Evolutionary conservation across 2,888 invertebrate species (phyloP), one percentile per base, ranked within the genome.

Genomic region (Caenorhabditis panamensis): DNA sequence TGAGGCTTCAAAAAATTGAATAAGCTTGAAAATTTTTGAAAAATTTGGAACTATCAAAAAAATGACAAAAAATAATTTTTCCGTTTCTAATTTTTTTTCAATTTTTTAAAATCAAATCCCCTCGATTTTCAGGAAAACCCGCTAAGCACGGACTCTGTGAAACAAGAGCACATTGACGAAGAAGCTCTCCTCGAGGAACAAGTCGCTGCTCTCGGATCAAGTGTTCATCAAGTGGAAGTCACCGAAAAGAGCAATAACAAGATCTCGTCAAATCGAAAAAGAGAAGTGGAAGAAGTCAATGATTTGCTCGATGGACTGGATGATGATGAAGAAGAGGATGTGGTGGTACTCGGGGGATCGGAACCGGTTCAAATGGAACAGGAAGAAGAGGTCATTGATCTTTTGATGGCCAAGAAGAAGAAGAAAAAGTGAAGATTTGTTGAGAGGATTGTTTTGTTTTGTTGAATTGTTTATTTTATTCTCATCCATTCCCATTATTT

Each of bases 301-400:
- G 82, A 80, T 59, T 51, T 86, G 11, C 67, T 86, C 22, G 84
- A 83, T 20, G 84, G 83, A 11, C 53, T 86, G 5, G 83, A 80
- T 11, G 82, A 79, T 44, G 73, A 69, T n/a, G 82, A 76, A 26
- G 84, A 86, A 44, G 69, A 82, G 59, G 82, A 84, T 20, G 51
- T 59, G n/a, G 66, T 71, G 49, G 47, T 68, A 13, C 63, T 53
- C 13, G 49, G 51, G 9, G 54, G 61, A 24, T 16, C 62, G 4
- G 44, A 47, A 37, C 13, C n/a, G 20, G 53, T 44, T 8, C 41
- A 53, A 41, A 51, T 66, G 41, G 2, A 26, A 26, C 5, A 18
- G 47, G 51, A 76, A 62, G 67, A 62, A 31, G 51, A 44, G 18
- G 59, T 49, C 13, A 58, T 18, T 8, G 49, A 44, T 36, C 26